Percentiles rank a stretch among this genome's conserved stretches.
Conservation (phyloP, 2,888 invertebrate species). For the Amphipyra berbera region DNA sequence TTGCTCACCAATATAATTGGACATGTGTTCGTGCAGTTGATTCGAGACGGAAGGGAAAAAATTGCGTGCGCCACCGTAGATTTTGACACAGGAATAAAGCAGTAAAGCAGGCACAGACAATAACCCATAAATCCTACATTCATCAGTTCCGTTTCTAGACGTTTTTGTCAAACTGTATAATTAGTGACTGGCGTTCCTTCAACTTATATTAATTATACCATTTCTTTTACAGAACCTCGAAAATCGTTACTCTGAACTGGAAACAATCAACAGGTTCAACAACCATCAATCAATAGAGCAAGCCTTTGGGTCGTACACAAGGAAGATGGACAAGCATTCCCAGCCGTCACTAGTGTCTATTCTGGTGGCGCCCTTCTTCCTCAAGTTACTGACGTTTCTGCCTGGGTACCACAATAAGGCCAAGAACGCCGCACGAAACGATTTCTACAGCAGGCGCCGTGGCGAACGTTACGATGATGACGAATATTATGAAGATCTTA, state of each 20-base stretch:
- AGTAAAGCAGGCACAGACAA: too few species aligned
- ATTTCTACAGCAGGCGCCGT: constrained; percentile 51
- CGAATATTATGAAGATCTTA: constrained; percentile 37
- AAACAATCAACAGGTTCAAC: constrained; percentile 36
- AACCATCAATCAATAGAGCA: constrained; percentile 47
- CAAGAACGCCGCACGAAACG: constrained; percentile 28
- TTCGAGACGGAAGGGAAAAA: too few species aligned
- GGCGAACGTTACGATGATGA: constrained; percentile 44
- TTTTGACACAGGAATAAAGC: too few species aligned
- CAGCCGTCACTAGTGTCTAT: constrained; percentile 57
- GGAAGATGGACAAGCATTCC: constrained; percentile 51
- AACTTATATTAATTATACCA: not conserved
- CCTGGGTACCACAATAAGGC: constrained; percentile 48
- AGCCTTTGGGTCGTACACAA: constrained; percentile 42
- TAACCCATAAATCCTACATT: too few species aligned
- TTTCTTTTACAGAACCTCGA: constrained; percentile 34
- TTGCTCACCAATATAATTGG: too few species aligned
- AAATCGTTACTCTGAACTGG: constrained; percentile 25
- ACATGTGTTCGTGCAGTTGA: too few species aligned
- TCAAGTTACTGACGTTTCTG: constrained; percentile 48
- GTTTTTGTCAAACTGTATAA: too few species aligned
- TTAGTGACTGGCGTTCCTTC: too few species aligned
- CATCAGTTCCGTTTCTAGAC: too few species aligned
- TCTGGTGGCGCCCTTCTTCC: constrained; percentile 54
- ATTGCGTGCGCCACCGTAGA: too few species aligned